Evolutionary conservation across 2,113 vertebrate genomes (phyloP).

Genomic region (Petrocephalus microphthalmus): DNA sequence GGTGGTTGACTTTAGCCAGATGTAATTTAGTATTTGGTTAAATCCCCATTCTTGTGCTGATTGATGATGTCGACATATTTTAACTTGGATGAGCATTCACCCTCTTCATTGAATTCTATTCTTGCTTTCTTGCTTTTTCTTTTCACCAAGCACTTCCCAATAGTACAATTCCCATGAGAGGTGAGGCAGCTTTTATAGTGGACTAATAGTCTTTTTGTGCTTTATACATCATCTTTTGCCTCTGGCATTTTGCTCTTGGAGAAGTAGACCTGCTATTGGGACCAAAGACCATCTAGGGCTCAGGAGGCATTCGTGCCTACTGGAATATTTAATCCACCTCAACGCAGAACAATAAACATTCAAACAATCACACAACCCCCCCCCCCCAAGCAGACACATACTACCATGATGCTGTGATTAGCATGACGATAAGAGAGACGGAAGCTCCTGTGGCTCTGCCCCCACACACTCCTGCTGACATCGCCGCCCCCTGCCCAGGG

Average conservation of each 20-base stretch:
- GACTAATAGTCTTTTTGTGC: slow-evolving; percentile 16
- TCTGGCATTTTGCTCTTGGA: slow-evolving; percentile 15
- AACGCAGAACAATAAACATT: neutral
- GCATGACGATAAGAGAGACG: neutral
- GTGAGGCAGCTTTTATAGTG: slow-evolving; percentile 1
- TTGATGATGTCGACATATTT: slow-evolving; percentile 7
- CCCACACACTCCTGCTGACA: neutral
- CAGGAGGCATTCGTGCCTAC: neutral
- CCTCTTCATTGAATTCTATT: neutral
- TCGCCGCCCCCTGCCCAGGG: neutral
- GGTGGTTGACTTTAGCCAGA: slow-evolving; percentile 7
- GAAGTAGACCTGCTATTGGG: neutral
- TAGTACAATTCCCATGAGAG: neutral
- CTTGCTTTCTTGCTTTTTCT: neutral
- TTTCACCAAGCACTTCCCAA: slow-evolving; percentile 1
- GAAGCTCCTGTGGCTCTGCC: neutral
- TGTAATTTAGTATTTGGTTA: neutral
- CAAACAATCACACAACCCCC: neutral
- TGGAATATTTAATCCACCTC: neutral
- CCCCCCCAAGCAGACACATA: neutral
- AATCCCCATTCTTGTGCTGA: neutral
- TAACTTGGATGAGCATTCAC: neutral
- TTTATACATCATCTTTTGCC: slow-evolving; percentile 22
- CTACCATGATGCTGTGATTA: slow-evolving; percentile 2
- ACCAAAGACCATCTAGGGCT: neutral